Evolutionary conservation across 2,797 vertebrate species (phyloP).

Genomic region (Oreochromis mossambicus): DNA sequence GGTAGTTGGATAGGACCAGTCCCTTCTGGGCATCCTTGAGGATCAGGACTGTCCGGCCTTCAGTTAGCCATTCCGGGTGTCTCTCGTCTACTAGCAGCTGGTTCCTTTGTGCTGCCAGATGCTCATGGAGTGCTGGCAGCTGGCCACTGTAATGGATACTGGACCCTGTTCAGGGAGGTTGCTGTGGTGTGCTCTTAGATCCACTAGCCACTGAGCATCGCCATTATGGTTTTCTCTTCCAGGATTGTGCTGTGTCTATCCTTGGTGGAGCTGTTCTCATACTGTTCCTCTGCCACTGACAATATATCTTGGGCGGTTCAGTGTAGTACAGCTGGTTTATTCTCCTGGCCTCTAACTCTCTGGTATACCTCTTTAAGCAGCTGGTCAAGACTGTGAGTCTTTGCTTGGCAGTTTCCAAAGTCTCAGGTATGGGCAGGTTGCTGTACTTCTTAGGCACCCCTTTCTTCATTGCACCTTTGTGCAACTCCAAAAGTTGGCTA

Average conservation of each 20-base stretch:
- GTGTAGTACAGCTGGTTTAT: not conserved
- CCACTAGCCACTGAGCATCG: not conserved
- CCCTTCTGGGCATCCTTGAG: not conserved
- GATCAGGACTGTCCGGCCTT: not conserved
- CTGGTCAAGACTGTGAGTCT: not conserved
- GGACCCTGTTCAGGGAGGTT: not conserved
- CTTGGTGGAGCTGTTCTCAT: not conserved
- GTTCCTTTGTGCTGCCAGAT: not conserved
- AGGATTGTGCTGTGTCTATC: not conserved
- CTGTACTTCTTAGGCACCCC: not conserved
- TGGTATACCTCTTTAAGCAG: not conserved
- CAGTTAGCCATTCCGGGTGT: not conserved
- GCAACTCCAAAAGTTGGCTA: not conserved
- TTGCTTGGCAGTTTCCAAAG: not conserved
- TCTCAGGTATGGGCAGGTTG: accelerated
- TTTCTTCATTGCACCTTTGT: not conserved
- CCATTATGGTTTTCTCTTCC: not conserved
- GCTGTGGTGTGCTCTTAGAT: not conserved
- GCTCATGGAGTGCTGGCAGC: not conserved
- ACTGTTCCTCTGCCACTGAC: not conserved
- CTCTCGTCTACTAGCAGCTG: not conserved
- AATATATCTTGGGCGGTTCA: not conserved
- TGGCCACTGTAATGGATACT: not conserved
- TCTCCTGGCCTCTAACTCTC: not conserved
- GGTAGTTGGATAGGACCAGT: not conserved